These are phyloP conservation scores for Microctenopoma steveboyesi DNA, from an alignment of 2,797 vertebrate species.

Conservation along the genomic window DNA sequence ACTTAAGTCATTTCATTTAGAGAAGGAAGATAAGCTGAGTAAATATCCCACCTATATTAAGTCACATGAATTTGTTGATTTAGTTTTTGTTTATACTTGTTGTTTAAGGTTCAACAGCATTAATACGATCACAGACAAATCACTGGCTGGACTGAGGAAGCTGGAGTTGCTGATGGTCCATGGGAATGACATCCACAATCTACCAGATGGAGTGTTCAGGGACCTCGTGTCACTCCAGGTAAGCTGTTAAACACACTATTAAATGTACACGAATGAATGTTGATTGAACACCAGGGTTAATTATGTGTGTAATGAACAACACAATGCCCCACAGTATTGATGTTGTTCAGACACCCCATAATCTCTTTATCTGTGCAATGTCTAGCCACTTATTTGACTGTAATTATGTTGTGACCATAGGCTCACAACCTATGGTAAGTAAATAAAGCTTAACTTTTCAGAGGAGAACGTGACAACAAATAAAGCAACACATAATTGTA, in stretches of 20 bases:
- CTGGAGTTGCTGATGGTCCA: slow-evolving; percentile 93
- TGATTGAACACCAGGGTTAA: neutral
- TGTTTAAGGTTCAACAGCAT: slow-evolving; percentile 92
- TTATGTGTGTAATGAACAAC: neutral
- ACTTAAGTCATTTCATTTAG: neutral
- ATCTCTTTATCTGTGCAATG: too few species aligned
- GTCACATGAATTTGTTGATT: neutral
- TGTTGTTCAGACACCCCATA: too few species aligned
- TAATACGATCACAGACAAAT: slow-evolving; percentile 81
- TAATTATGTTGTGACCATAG: too few species aligned
- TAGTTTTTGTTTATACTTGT: neutral
- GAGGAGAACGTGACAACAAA: too few species aligned
- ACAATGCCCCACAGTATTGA: too few species aligned
- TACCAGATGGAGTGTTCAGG: slow-evolving; percentile 86
- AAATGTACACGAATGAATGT: neutral
- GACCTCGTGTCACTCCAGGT: slow-evolving; percentile 92
- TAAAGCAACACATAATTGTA: too few species aligned
- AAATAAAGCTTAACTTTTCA: too few species aligned
- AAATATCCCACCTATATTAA: neutral
- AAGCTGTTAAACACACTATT: slow-evolving; percentile 10
- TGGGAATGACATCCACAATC: slow-evolving; percentile 89
- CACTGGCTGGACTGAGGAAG: slow-evolving; percentile 86
- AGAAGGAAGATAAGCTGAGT: neutral
- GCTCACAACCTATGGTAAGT: too few species aligned
- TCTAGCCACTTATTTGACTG: too few species aligned